Conservation (phyloP, 53 echinoderm and acorn worm species). For the Arbacia lixula region DNA sequence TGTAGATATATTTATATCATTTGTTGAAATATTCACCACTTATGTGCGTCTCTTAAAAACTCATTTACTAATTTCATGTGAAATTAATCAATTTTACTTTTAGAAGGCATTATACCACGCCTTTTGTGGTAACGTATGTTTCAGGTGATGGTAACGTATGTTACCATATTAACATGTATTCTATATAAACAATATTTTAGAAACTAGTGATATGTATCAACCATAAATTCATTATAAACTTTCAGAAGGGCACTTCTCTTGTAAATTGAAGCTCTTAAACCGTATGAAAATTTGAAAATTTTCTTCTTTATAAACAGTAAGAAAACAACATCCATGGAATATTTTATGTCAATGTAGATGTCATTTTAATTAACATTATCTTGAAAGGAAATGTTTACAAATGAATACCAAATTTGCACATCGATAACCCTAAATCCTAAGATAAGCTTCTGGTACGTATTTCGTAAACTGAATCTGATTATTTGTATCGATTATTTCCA, state of each 20-base stretch:
- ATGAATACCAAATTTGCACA: too few relatives aligned
- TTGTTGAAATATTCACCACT: background rate
- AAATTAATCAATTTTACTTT: background rate
- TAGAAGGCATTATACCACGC: background rate
- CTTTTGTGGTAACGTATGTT: slow-evolving; percentile 16
- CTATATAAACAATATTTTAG: too few relatives aligned
- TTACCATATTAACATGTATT: background rate
- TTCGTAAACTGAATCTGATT: background rate
- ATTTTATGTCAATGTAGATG: too few relatives aligned
- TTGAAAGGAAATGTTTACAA: too few relatives aligned
- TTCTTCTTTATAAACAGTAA: background rate
- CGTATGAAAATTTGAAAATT: too few relatives aligned
- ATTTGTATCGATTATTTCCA: background rate
- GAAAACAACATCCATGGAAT: background rate
- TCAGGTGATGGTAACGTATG: slow-evolving; percentile 4
- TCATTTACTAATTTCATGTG: too few relatives aligned
- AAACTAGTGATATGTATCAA: too few relatives aligned
- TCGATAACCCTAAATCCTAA: background rate
- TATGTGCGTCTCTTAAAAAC: background rate
- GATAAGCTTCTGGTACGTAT: background rate
- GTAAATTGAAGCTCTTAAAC: too few relatives aligned
- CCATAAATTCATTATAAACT: background rate
- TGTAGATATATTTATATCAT: background rate
- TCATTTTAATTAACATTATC: too few relatives aligned
- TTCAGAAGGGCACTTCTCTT: slow-evolving; percentile 1